phyloP scores from a whole-genome alignment of 2,797 vertebrate species.

The Enteromius thamalakanensis region DNA sequence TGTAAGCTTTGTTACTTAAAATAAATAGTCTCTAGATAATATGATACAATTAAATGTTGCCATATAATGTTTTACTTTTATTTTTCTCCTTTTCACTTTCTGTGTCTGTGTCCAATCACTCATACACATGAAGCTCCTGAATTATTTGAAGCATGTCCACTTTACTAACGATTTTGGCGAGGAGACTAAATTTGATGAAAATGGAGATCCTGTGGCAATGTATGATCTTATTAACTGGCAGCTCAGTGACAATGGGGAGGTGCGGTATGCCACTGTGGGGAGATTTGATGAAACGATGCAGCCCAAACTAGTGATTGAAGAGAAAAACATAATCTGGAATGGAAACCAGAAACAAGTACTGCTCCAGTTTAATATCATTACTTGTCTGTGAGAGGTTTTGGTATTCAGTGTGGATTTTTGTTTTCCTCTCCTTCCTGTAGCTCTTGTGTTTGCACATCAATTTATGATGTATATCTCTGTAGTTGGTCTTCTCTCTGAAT shows the following conservation, averaged over 20 bases:
- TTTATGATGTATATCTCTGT: conserved; percentile 39
- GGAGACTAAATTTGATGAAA: conserved; percentile 79
- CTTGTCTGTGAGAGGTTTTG: neutral
- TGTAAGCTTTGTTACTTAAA: neutral
- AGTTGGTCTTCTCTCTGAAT: conserved; percentile 47
- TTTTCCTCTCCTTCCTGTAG: neutral
- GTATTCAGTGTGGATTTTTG: neutral
- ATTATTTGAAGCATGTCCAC: conserved; percentile 76
- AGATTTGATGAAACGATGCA: conserved; percentile 73
- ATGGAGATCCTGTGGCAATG: conserved; percentile 78
- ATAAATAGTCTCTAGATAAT: neutral
- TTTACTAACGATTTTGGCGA: conserved; percentile 75
- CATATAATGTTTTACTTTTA: neutral
- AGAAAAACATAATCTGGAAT: conserved; percentile 75
- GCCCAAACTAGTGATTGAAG: conserved; percentile 73
- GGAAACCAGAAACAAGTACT: conserved; percentile 74
- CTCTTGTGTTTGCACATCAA: neutral
- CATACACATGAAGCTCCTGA: conserved; percentile 69
- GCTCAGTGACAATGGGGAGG: conserved; percentile 64
- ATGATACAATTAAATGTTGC: neutral
- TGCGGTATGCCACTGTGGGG: conserved; percentile 76
- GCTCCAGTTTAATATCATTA: conserved; percentile 4
- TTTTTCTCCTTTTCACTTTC: neutral
- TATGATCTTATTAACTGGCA: conserved; percentile 85
- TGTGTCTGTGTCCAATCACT: neutral